Evolutionary conservation across 2,888 invertebrate species (phyloP), one percentile per base, ranked within the genome.

Genomic region (Ichneumon xanthorius): DNA sequence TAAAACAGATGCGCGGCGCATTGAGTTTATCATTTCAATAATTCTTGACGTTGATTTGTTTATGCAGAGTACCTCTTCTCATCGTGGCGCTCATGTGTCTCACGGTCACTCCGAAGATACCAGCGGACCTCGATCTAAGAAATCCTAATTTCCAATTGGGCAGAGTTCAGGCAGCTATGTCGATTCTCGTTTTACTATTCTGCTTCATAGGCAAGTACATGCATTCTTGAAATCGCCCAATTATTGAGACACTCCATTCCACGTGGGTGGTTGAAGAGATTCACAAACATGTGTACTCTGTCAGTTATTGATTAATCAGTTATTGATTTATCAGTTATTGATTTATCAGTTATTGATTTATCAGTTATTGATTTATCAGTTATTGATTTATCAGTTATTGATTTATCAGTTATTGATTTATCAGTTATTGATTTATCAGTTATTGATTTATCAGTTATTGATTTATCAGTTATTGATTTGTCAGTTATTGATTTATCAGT

Each of bases 131-230:
- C 48, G 96, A 96, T 88, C 96, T 96, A 80, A 95, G 95, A 61
- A 96, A 96, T 92, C 97, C 97, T 0, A 97, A 97, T 91, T 97
- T 98, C 90, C 97, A 97, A 90, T 96, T 97, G 92, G 97, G 97
- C 61, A 96, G 96, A 89, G 95, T 96, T 5, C 97, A 98, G 92
- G 97, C 98, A 50, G 96, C 97, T 3, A 95, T 97, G 61, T 95
- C 97, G 0, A 96, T 97, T 0, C 96, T 97, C 89, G 94, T 98
- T 75, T 95, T 98, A 9, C 96, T 97, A 45, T 96, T 97, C 92
- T 97, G 97, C 90, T 96, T 98, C 87, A 96, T 97, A 87, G 97
- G 97, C 97, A 94, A 94, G 95, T 91, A 79, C 33, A 48, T 33
- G 37, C 9, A 30, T 48, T 26, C n/a, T 30, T 26, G 1, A 4